Evolutionary conservation across 2,888 invertebrate genomes (phyloP).

Genomic region (Trilocha varians): DNA sequence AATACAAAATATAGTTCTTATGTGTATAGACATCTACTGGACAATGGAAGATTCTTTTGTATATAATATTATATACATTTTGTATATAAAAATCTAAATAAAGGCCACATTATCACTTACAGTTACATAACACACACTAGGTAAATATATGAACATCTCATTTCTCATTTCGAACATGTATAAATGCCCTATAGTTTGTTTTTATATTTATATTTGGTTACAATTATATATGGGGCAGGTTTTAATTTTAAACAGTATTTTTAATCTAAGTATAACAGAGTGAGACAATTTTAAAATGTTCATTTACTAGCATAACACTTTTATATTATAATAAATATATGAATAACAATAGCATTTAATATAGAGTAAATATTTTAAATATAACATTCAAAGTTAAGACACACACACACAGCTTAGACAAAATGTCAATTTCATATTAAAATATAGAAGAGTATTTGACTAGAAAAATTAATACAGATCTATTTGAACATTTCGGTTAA

Average conservation of each 20-base stretch:
- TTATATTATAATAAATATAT: not conserved
- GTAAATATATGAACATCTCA: not conserved
- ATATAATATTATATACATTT: conserved; percentile 17
- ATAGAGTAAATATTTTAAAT: not conserved
- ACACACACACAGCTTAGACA: not conserved
- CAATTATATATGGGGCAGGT: too few species aligned
- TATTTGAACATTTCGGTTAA: not conserved
- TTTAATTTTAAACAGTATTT: too few species aligned
- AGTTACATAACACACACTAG: conserved; percentile 11
- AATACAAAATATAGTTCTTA: not conserved
- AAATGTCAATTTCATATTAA: not conserved
- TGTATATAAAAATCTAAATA: conserved; percentile 30
- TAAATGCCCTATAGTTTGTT: too few species aligned
- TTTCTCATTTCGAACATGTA: not conserved
- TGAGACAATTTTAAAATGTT: too few species aligned
- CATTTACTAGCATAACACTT: not conserved
- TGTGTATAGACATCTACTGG: conserved; percentile 22
- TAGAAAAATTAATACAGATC: not conserved
- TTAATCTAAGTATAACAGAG: too few species aligned
- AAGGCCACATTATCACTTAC: conserved; percentile 64
- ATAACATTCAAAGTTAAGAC: not conserved
- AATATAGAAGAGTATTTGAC: not conserved
- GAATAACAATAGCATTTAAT: not conserved
- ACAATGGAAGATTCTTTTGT: conserved; percentile 47
- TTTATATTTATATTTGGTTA: too few species aligned